Percentiles rank a stretch among this genome's conserved stretches.
Conservation (phyloP, 2,888 invertebrate genomes). For the Acronicta aceris region DNA sequence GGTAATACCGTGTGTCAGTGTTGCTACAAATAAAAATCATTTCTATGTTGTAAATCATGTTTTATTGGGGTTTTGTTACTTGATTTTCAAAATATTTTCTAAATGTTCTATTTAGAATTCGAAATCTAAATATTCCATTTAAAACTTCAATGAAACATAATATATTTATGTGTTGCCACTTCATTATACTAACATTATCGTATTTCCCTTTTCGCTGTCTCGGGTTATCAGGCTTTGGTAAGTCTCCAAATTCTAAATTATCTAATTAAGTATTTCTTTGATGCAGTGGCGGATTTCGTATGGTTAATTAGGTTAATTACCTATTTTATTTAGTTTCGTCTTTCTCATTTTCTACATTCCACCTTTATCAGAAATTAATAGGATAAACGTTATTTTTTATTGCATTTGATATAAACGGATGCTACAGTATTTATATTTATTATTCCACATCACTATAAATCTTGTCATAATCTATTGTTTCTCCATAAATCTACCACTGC, state of each 20-base stretch:
- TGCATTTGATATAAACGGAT: too few species aligned
- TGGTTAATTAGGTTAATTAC: too few species aligned
- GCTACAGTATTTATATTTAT: too few species aligned
- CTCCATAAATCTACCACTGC: constrained; percentile 29
- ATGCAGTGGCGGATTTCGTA: constrained; percentile 38
- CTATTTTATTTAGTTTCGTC: background rate
- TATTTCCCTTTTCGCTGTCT: constrained; percentile 73
- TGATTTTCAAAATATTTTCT: too few species aligned
- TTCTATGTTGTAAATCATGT: constrained; percentile 19
- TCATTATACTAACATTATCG: constrained; percentile 60
- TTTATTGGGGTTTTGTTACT: constrained; percentile 24
- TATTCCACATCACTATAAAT: too few species aligned
- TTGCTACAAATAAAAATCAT: constrained; percentile 28
- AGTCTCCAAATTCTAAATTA: constrained; percentile 74
- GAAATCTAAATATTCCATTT: background rate
- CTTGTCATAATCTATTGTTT: background rate
- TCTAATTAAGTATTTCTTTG: constrained; percentile 7
- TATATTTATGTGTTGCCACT: constrained; percentile 28
- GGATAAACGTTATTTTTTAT: too few species aligned
- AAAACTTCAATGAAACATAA: constrained; percentile 33
- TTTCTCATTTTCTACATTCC: background rate
- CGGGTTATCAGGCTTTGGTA: constrained; percentile 85
- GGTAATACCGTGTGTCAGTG: constrained; percentile 22
- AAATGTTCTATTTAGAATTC: too few species aligned
- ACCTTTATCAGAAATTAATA: background rate